Evolutionary conservation across 2,797 vertebrate genomes (phyloP).

Genomic region (Sebastes miniatus): DNA sequence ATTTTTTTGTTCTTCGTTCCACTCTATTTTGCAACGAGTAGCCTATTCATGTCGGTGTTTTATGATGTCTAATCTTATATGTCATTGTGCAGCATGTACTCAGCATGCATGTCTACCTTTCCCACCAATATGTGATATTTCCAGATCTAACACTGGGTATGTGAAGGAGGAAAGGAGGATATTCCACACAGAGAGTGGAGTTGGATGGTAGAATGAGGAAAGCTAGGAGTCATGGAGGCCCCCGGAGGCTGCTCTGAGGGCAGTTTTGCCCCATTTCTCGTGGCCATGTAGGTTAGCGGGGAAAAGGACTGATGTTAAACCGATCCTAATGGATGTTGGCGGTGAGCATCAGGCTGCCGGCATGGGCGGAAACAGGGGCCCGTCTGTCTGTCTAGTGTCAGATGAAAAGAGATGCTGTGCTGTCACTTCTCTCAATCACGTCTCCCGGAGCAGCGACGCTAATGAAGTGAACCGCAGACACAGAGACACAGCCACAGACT

Average conservation of each 20-base stretch:
- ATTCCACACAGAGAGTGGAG: neutral
- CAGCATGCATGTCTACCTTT: neutral
- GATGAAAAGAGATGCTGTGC: slow-evolving; percentile 53
- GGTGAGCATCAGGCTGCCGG: slow-evolving; percentile 39
- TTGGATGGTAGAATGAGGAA: slow-evolving; percentile 30
- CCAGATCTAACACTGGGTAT: neutral
- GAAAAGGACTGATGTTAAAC: slow-evolving; percentile 54
- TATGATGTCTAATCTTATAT: neutral
- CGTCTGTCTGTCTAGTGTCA: slow-evolving; percentile 51
- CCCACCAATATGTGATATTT: neutral
- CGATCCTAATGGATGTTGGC: slow-evolving; percentile 65
- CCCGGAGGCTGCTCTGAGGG: slow-evolving; percentile 47
- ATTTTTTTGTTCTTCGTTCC: slow-evolving; percentile 3
- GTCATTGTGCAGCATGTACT: neutral
- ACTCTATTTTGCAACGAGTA: neutral
- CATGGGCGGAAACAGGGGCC: slow-evolving; percentile 41
- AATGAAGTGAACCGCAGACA: slow-evolving; percentile 53
- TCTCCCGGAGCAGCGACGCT: slow-evolving; percentile 38
- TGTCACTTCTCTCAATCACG: slow-evolving; percentile 54
- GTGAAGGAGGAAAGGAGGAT: slow-evolving; percentile 1
- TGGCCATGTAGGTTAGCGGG: slow-evolving; percentile 55
- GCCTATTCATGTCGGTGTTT: neutral
- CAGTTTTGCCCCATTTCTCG: slow-evolving; percentile 54
- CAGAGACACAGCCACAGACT: slow-evolving; percentile 20
- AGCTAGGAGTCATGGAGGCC: slow-evolving; percentile 25